phyloP scores from a whole-genome alignment of 1,140 invertebrate species.

The Campoletis sonorensis region DNA sequence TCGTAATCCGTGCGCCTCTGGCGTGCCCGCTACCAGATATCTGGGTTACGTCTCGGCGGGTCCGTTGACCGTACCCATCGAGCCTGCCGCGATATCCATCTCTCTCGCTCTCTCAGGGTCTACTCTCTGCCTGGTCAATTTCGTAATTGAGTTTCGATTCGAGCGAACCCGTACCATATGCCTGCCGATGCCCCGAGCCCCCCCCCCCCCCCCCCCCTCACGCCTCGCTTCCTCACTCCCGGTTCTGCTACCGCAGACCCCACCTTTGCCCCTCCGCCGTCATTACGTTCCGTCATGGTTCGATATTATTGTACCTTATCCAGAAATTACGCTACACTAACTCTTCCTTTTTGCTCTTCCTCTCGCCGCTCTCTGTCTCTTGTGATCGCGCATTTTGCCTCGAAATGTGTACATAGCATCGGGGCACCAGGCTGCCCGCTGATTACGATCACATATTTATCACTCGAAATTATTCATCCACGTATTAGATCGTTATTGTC shows the following conservation, averaged over 20 bases:
- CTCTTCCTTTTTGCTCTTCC: not conserved
- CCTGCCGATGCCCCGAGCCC: slow-evolving; percentile 48
- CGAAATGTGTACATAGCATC: not conserved
- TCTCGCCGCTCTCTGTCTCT: not conserved
- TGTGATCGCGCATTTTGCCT: slow-evolving; percentile 40
- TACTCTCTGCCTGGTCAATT: slow-evolving; percentile 52
- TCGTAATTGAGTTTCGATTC: slow-evolving; percentile 55
- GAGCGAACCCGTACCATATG: slow-evolving; percentile 27
- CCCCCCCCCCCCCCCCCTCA: slow-evolving; percentile 37
- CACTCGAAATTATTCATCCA: slow-evolving; percentile 41
- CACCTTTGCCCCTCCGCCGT: not conserved
- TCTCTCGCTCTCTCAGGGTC: slow-evolving; percentile 50
- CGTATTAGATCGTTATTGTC: slow-evolving; percentile 59
- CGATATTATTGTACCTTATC: slow-evolving; percentile 40
- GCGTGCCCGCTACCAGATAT: slow-evolving; percentile 44
- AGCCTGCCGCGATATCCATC: slow-evolving; percentile 29
- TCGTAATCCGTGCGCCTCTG: slow-evolving; percentile 15
- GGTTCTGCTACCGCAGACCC: not conserved
- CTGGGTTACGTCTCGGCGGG: slow-evolving; percentile 52
- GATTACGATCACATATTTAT: slow-evolving; percentile 11
- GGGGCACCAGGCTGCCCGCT: not conserved
- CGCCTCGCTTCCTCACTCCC: no score
- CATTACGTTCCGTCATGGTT: slow-evolving; percentile 28
- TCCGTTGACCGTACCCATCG: slow-evolving; percentile 48
- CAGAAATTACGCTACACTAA: slow-evolving; percentile 41